Base-by-base conservation (phyloP, 2,888 invertebrate genomes). In the Heteromurus nitidus region DNA sequence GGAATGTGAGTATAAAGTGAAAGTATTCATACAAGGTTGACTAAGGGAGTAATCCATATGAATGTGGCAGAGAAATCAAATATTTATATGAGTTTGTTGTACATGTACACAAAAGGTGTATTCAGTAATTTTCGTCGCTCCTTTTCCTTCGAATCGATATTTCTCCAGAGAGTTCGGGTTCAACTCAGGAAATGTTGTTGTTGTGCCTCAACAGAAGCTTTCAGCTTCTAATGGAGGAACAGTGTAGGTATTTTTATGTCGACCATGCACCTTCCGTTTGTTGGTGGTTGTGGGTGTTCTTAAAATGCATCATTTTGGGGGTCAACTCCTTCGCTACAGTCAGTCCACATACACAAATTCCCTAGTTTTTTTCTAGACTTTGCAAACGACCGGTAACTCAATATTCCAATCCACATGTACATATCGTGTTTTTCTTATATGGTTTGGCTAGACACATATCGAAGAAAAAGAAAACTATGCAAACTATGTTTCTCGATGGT, bases 211-310 rank as follows among this genome's bases (percentile, higher is more conserved):
- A 47, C 16, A 13, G n/a, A 47, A 47, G 36, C 36, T 36, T 36
- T 13, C 5, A 36, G 73, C 50, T 28, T 74, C 62, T 30, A 62
- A n/a, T n/a, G n/a, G n/a, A n/a, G n/a, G n/a, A n/a, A n/a, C n/a
- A n/a, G n/a, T n/a, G n/a, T 53, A 53, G 50, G 53, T 36, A 70
- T 70, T 75, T 75, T 53, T 55, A 24, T 36, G 26, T 20, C n/a
- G 22, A 65, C 13, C 11, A 11, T 55, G 24, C 55, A 30, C 47
- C 20, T 62, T 62, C n/a, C n/a, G n/a, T n/a, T 22, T 62, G 73
- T 62, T 76, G 44, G 26, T 42, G 67, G 36, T 75, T 75, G 76
- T 76, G 68, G 76, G 68, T 60, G 76, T 75, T 67, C 67, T 53
- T 76, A 67, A 60, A 74, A 65, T 74, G 74, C 65, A 74, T 67